Evolutionary conservation across 2,797 vertebrate genomes (phyloP).

Genomic region (Sebastolobus altivelis): DNA sequence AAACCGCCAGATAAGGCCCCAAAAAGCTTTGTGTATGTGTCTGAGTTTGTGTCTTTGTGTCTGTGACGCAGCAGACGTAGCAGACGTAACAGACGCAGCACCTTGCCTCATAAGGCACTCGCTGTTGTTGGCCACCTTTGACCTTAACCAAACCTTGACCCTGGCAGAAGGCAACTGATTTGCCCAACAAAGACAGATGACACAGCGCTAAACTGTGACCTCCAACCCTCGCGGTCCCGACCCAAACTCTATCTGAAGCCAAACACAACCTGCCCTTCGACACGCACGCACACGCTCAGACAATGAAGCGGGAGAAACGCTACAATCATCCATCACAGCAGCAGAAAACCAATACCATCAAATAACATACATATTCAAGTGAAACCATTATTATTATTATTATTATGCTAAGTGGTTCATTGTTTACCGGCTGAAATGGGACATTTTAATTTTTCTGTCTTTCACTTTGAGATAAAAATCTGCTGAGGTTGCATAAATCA

Average conservation of each 20-base stretch:
- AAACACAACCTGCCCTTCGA: conserved; percentile 60
- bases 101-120: conserved; percentile 64
- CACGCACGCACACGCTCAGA: conserved; percentile 45
- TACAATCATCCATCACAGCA: conserved; percentile 65
- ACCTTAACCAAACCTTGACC: conserved; percentile 87
- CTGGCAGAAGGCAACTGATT: conserved; percentile 80
- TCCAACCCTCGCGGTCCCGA: conserved; percentile 26
- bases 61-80: conserved; percentile 66
- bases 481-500: conserved; percentile 21
- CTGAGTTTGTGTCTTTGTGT: conserved; percentile 59
- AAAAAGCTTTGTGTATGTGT: conserved; percentile 52
- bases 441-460: conserved; percentile 25
- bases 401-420: conserved; percentile 60
- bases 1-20: conserved; percentile 71
- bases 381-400: conserved; percentile 47
- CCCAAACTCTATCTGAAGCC: conserved; percentile 64
- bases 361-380: conserved; percentile 67
- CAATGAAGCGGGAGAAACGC: conserved; percentile 48
- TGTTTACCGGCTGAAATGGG: conserved; percentile 33
- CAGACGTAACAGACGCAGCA: conserved; percentile 69
- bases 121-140: conserved; percentile 79
- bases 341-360: conserved; percentile 66
- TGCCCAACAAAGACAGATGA: conserved; percentile 71
- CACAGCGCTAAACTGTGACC: conserved; percentile 62
- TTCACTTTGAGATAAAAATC: conserved; percentile 11